Conservation (phyloP, 2,113 vertebrate species). For the Oryzias woworae region DNA sequence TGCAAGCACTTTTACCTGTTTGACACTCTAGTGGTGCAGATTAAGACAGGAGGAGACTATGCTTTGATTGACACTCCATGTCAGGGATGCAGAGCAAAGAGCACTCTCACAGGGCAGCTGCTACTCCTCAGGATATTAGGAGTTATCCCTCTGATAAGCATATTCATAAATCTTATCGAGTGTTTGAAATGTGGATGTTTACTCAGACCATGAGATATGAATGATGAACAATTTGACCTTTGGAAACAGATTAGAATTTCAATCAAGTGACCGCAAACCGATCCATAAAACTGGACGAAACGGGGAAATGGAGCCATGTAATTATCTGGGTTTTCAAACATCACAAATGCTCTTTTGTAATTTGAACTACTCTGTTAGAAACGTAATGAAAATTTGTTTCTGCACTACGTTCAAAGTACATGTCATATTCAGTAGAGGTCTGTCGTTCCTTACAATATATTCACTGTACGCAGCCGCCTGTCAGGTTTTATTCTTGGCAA, state of each 20-base stretch:
- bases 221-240: constrained; percentile 80
- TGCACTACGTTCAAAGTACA: constrained; percentile 40
- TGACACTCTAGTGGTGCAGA: constrained; percentile 47
- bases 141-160: constrained; percentile 49
- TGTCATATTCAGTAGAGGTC: constrained; percentile 30
- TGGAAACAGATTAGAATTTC: constrained; percentile 75
- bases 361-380: constrained; percentile 14
- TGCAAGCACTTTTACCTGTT: constrained; percentile 51
- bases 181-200: constrained; percentile 53
- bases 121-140: constrained; percentile 30
- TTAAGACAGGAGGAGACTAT: constrained; percentile 29
- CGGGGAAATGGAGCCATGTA: constrained; percentile 2
- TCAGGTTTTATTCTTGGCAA: constrained; percentile 79
- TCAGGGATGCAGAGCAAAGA: constrained; percentile 33
- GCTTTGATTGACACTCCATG: constrained; percentile 47
- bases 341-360: not conserved
- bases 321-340: constrained; percentile 24
- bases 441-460: constrained; percentile 34
- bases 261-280: constrained; percentile 67
- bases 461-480: constrained; percentile 64
- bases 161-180: constrained; percentile 62
- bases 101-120: constrained; percentile 49
- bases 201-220: constrained; percentile 70
- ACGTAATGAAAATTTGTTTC: constrained; percentile 17
- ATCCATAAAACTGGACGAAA: constrained; percentile 61